Base-by-base conservation (phyloP, 2,113 vertebrate species). In the Fulica atra region DNA sequence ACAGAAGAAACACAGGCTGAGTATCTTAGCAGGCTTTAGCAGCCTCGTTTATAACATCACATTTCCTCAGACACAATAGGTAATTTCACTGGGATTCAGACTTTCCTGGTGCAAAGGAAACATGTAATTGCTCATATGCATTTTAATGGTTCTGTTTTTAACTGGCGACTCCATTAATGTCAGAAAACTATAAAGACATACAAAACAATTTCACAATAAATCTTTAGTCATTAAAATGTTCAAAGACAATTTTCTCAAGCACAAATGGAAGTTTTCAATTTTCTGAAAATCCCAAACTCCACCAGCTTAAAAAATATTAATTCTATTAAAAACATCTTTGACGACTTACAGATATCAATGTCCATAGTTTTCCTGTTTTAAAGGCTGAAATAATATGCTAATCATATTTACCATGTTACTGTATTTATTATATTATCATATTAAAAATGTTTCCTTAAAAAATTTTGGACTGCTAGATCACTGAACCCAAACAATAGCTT, bases 171-270 rank as follows among this genome's bases (percentile, higher is more conserved):
- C 84, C 86, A 72, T 91, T 94, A 66, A 73, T 56, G 66, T 87
- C 83, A 86, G 74, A 85, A 80, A 36, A 42, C 19, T 64, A 40
- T 69, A 88, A 80, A 91, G 54, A 81, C 40, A 66, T 82, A 40
- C 76, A 76, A 84, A 92, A 81, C 18, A 59, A 50, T 95, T 93
- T 93, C 79, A 93, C 56, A 73, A 76, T 35, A 73, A 86, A 76
- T 66, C 1, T 2, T 79, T 91, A 61, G 36, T 74, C 70, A 61
- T 81, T 76, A 71, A 83, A 86, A 60, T 73, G 64, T 46, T 69
- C 44, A 53, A 61, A 81, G 61, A 26, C 61, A 35, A 51, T n/a
- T 86, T 91, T 65, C 72, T 72, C 63, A 72, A 91, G 42, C 80
- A 78, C 57, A 96, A 76, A 54, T 56, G 36, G 61, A 71, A 40